These are phyloP conservation scores for Chaetorhynchus papuensis DNA, from an alignment of 2,113 vertebrate genomes.

Conservation along the genomic window DNA sequence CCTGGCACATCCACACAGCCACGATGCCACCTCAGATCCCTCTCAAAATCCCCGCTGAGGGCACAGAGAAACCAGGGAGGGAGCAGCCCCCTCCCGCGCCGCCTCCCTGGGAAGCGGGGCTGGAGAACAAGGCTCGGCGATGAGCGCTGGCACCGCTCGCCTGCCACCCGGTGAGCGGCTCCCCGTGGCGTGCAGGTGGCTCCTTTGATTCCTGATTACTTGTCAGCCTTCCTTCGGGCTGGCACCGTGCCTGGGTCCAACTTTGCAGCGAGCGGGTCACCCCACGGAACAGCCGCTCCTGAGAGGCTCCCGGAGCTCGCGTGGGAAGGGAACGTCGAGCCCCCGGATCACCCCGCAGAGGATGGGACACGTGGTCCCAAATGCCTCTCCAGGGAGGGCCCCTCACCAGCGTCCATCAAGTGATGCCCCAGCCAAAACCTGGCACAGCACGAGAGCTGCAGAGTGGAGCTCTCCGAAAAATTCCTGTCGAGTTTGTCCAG, in stretches of 20 bases:
- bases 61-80: background rate
- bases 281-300: background rate
- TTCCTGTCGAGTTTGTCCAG: background rate
- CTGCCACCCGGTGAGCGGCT: conserved; percentile 1
- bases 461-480: accelerated
- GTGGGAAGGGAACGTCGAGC: accelerated
- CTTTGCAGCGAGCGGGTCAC: background rate
- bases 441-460: accelerated
- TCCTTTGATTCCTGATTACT: background rate
- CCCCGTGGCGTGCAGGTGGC: conserved; percentile 23
- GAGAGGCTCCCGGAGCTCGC: accelerated
- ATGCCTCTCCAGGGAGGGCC: background rate
- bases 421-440: background rate
- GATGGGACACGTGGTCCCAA: accelerated
- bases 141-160: conserved; percentile 12
- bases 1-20: background rate
- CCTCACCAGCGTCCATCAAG: accelerated
- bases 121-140: background rate
- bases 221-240: background rate
- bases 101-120: background rate
- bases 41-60: background rate
- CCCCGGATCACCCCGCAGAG: accelerated
- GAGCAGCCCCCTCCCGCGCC: background rate
- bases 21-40: background rate
- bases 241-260: background rate